Base-by-base conservation (phyloP, 2,113 vertebrate genomes). In the Cottus gobio region DNA sequence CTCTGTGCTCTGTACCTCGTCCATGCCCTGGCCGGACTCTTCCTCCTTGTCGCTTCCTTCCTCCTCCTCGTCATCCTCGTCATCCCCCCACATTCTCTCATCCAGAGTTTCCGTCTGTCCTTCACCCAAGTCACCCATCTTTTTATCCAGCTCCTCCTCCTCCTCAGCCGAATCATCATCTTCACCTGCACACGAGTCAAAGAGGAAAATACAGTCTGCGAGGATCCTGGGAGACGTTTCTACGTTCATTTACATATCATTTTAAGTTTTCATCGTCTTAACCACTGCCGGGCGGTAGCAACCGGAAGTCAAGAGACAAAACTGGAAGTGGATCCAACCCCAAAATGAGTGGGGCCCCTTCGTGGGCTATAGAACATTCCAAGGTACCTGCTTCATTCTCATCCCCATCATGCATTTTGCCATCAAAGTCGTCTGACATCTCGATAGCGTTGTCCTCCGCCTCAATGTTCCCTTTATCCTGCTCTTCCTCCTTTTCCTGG, bases 401-500 rank as follows among this genome's bases (percentile, higher is more conserved):
- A n/a, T 97, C 96, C 3, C 95, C 97, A 64, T 98, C 97, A 13
- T 97, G 96, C 92, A 97, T 96, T 89, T 97, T 97, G 34, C 97
- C 98, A 5, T 97, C 96, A 85, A 99, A 99, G 91, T 99, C 98
- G 77, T 99, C 98, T 2, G 98, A 97, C 98, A 99, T 99, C 92
- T 99, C 98, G 56, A 99, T 96, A 34, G 97, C 98, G 36, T 99
- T 96, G 63, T 99, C 97, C 82, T 99, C 98, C 20, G 95, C 95
- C 91, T 97, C 95, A 63, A 98, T 95, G 36, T 98, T 95, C n/a
- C 92, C 91, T 87, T 96, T 95, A 42, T 97, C 94, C 39, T 94
- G 95, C 34, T 99, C 95, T 77, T 97, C 95, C 34, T 96, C 94
- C 80, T 97, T 97, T 64, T 98, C 96, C 90, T 98, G 86, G n/a